These are phyloP conservation scores for Dryomyza anilis DNA, from an alignment of 2,888 invertebrate species.

Conservation along the genomic window DNA sequence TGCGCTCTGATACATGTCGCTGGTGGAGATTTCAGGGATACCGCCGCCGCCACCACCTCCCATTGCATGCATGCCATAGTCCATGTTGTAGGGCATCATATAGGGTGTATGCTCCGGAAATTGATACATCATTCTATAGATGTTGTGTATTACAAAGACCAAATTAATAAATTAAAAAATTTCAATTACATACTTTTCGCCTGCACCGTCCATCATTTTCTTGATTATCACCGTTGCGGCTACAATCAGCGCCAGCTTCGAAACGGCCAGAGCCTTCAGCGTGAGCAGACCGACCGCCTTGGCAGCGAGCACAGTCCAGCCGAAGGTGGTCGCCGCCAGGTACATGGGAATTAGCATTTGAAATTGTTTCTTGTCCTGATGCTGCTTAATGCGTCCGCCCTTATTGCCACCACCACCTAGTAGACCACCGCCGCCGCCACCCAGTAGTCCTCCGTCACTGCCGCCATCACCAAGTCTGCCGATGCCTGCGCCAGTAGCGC, in stretches of 20 bases:
- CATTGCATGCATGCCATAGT: constrained; percentile 49
- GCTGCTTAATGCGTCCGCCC: constrained; percentile 42
- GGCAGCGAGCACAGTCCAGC: constrained; percentile 68
- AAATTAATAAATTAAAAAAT: too few relatives aligned
- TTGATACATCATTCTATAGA: constrained; percentile 57
- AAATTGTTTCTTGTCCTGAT: constrained; percentile 66
- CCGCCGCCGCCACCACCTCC: too few relatives aligned
- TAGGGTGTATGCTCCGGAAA: constrained; percentile 58
- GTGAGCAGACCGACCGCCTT: constrained; percentile 69
- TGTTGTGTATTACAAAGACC: too few relatives aligned
- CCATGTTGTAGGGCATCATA: constrained; percentile 61
- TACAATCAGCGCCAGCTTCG: constrained; percentile 71
- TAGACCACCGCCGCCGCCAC: constrained; percentile 37
- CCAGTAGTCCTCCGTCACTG: constrained; percentile 39
- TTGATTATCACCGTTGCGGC: constrained; percentile 68
- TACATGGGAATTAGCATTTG: constrained; percentile 71
- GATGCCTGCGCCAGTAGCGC: constrained; percentile 10
- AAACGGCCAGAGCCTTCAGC: constrained; percentile 72
- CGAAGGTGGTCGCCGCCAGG: constrained; percentile 72
- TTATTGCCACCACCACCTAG: constrained; percentile 49
- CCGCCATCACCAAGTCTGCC: constrained; percentile 28
- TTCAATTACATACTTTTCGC: constrained; percentile 60
- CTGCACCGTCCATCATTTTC: constrained; percentile 67
- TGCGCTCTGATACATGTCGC: constrained; percentile 55
- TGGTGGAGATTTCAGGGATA: constrained; percentile 49